Conservation (phyloP, 2,113 vertebrate genomes). For the Sigmodon hispidus region DNA sequence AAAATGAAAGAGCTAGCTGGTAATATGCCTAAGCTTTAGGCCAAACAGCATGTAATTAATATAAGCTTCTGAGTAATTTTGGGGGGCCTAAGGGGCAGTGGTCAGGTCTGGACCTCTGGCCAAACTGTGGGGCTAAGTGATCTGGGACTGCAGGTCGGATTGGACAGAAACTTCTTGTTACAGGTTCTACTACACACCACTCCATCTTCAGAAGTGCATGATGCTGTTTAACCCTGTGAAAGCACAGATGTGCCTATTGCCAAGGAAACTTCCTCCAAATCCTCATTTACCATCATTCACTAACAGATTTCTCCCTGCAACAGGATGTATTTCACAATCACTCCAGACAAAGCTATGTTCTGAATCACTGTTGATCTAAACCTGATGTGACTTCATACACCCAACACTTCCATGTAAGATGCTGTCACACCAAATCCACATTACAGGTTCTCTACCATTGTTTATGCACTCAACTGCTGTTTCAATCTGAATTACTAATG, state of each 20-base stretch:
- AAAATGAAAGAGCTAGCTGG: no score
- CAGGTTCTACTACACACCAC: background rate
- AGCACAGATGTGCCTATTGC: background rate
- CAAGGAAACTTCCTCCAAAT: background rate
- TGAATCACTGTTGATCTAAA: background rate
- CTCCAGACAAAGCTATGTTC: background rate
- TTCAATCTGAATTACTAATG: background rate
- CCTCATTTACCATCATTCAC: background rate
- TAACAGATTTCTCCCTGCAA: background rate
- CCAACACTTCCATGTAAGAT: background rate
- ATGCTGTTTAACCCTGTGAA: background rate
- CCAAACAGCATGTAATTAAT: no score
- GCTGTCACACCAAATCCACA: background rate
- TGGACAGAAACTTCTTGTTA: no score
- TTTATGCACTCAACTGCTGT: background rate
- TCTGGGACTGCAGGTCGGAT: no score
- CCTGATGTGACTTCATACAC: background rate
- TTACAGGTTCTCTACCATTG: background rate
- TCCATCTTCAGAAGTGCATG: background rate
- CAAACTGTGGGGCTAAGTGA: no score
- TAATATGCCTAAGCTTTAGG: no score
- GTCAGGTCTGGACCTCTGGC: no score
- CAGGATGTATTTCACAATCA: background rate
- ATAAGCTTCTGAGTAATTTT: no score
- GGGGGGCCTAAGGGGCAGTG: no score